These are phyloP conservation scores for Illadopsis cleaveri DNA, from an alignment of 2,113 vertebrate genomes.

Conservation along the genomic window DNA sequence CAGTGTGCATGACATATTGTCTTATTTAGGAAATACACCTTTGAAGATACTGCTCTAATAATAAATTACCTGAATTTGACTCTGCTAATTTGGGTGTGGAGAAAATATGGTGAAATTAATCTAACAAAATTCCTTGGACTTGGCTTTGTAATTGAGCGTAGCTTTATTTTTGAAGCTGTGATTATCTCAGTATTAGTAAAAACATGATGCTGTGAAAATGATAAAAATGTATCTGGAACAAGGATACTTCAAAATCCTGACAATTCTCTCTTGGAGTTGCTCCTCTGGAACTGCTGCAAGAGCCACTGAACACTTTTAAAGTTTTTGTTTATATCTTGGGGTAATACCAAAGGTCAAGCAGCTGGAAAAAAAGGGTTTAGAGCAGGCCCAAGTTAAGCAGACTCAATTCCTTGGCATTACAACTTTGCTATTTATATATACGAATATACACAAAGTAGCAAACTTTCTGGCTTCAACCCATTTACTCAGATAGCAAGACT, in stretches of 20 bases:
- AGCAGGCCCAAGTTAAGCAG: not conserved
- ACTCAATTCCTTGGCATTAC: not conserved
- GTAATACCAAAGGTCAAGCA: not conserved
- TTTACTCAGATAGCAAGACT: not conserved
- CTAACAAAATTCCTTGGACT: not conserved
- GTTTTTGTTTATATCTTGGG: not conserved
- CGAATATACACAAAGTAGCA: not conserved
- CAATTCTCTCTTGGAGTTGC: not conserved
- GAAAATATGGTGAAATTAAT: not conserved
- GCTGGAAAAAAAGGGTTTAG: not conserved
- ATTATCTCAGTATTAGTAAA: not conserved
- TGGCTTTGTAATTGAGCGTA: not conserved
- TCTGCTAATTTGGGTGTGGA: not conserved
- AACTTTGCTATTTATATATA: not conserved
- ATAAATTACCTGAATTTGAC: not conserved
- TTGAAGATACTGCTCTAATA: not conserved
- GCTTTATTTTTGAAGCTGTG: not conserved
- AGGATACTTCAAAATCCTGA: not conserved
- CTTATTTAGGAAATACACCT: not conserved
- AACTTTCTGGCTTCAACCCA: not conserved
- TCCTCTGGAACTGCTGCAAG: not conserved
- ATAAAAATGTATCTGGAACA: not conserved
- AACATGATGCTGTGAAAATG: not conserved
- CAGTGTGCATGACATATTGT: not conserved
- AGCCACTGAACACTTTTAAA: not conserved